Evolutionary conservation across 2,888 invertebrate genomes (phyloP).

Genomic region (Plusia festucae): DNA sequence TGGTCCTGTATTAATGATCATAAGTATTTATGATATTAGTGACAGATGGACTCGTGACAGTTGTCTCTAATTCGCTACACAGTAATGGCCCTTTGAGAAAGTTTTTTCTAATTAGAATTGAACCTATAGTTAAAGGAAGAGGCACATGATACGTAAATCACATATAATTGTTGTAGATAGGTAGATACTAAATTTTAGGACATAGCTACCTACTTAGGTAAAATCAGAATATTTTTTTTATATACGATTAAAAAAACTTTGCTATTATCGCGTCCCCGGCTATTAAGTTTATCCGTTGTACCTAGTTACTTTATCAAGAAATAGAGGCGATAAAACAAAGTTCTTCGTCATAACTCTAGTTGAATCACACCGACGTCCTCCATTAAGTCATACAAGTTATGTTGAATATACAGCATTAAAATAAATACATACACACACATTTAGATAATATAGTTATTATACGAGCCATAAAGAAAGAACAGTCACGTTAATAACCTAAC

Average conservation of each 20-base stretch:
- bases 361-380: background rate
- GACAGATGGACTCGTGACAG: constrained; percentile 4
- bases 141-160: background rate
- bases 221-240: too few species aligned
- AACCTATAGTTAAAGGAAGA: background rate
- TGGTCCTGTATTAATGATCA: background rate
- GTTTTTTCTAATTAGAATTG: background rate
- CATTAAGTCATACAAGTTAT: constrained; percentile 19
- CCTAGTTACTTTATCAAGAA: background rate
- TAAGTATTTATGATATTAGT: constrained; percentile 5
- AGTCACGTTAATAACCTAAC: constrained; percentile 52
- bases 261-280: background rate
- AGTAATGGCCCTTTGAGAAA: background rate
- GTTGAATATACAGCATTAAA: constrained; percentile 19
- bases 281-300: background rate
- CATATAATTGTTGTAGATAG: too few species aligned
- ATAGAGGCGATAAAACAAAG: background rate
- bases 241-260: background rate
- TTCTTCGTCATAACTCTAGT: background rate
- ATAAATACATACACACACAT: constrained; percentile 33
- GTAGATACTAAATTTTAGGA: too few species aligned
- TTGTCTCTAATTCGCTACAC: background rate
- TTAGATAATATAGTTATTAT: constrained; percentile 52
- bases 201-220: background rate
- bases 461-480: constrained; percentile 50